phyloP scores from a whole-genome alignment of 2,888 invertebrate genomes.

The Antitype chi region DNA sequence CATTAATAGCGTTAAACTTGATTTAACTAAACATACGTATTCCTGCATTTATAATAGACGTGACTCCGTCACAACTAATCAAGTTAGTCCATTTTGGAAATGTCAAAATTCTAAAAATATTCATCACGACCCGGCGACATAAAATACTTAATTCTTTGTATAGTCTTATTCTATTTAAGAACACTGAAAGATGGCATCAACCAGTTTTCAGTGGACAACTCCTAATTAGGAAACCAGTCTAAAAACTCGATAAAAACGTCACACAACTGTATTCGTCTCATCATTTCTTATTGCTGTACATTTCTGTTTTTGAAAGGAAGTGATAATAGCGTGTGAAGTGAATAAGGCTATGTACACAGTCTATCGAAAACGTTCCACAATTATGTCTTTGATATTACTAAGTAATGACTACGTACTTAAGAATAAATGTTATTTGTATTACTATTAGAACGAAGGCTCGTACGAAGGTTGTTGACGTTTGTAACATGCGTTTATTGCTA shows the following conservation, averaged over 20 bases:
- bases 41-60: neutral
- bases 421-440: slow-evolving; percentile 49
- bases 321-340: slow-evolving; percentile 34
- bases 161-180: neutral
- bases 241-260: slow-evolving; percentile 14
- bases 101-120: slow-evolving; percentile 21
- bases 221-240: slow-evolving; percentile 3
- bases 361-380: slow-evolving; percentile 59
- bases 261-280: slow-evolving; percentile 27
- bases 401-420: slow-evolving; percentile 18
- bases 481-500: slow-evolving; percentile 39
- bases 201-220: neutral
- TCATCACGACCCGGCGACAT: neutral
- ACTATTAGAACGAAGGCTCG: slow-evolving; percentile 55
- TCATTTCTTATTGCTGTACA: slow-evolving; percentile 48
- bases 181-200: slow-evolving; percentile 6
- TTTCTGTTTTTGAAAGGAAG: slow-evolving; percentile 56
- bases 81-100: slow-evolving; percentile 25
- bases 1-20: neutral
- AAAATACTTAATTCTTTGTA: neutral
- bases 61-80: neutral
- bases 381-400: slow-evolving; percentile 28
- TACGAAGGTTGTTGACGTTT: slow-evolving; percentile 60
- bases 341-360: slow-evolving; percentile 55
- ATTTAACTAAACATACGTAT: neutral